Evolutionary conservation across 2,888 invertebrate species (phyloP), one percentile per base, ranked within the genome.

Genomic region (Ornithoptera priamus): DNA sequence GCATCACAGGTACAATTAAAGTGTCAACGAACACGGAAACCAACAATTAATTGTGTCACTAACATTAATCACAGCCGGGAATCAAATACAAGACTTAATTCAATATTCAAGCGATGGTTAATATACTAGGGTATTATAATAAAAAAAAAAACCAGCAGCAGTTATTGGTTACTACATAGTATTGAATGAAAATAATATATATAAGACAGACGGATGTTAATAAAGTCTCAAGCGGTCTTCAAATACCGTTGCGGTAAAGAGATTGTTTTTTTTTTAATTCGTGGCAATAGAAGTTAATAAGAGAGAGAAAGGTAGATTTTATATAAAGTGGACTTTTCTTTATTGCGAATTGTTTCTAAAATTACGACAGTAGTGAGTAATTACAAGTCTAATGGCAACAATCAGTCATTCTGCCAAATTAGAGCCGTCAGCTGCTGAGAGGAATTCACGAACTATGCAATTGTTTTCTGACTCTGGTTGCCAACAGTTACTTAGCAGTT

Each of bases 391-490:
- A 80, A 80, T 81, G 80, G 79, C 79, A 76, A 79, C 80, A 80
- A 86, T 86, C 80, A 83, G 75, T 86, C 85, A 87, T 86, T 81
- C 83, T 80, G 84, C 83, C 81, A 82, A 86, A 85, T 82, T 83
- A 80, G 76, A 84, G 79, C 80, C 81, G 85, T 81, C 75, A 77
- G 75, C 74, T 74, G 76, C 71, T 73, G 71, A 72, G 76, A 77
- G 80, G 76, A 80, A 79, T 78, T 79, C 73, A 68, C 71, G 68
- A 83, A 83, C 81, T 80, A 81, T 79, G 79, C 79, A 77, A 79
- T 80, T 79, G 80, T 82, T 81, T 81, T 77, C 83, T 75, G 77
- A 77, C 77, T 82, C 76, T 76, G 77, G 78, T 75, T 74, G 72
- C 76, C 74, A 74, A 79, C 74, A 79, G 81, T 81, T 81, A 81